Base-by-base conservation (phyloP, 2,113 vertebrate species). In the Myxocyprinus asiaticus region DNA sequence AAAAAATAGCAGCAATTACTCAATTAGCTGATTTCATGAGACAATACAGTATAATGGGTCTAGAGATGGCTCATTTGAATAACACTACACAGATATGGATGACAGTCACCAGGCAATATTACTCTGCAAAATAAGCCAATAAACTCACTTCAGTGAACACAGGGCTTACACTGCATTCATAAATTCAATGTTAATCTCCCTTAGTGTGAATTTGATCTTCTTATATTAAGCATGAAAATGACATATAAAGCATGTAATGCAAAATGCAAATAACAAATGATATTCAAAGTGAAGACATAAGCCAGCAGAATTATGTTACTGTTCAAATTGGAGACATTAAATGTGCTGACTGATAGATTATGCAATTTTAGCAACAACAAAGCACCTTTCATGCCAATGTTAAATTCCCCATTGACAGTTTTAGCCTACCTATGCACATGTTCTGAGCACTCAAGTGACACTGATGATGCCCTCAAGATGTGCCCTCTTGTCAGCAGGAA, bases 401-500 rank as follows among this genome's bases (percentile, higher is more conserved):
- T 45, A 82, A 70, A 67, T 42, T 10, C 76, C 67, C 70, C 42
- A 17, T 53, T 14, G 61, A 63, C 12, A 72, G 53, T 64, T 73
- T 78, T 33, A 53, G 66, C 48, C 83, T 79, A 72, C 77, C 83
- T 70, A 78, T 56, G 82, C 67, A 58, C 17, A 53, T 67, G 61
- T 73, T 78, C 71, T 71, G 84, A 87, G 83, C 70, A n/a, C 67
- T 58, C n/a, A 67, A 77, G 80, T 80, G 83, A 78, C 50, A 65
- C 22, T 43, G 78, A 85, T 82, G 80, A 14, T 56, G 78, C 64
- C 76, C 84, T 70, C 86, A 83, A 90, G 78, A 33, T 33, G 22
- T 33, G 22, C 22, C 3, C 86, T 85, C 85, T 81, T 85, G 88
- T 90, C 88, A 90, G 89, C 89, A 90, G 81, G 85, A 74, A 83